Conservation (phyloP, 2,888 invertebrate species). For the Cheilosia urbana region DNA sequence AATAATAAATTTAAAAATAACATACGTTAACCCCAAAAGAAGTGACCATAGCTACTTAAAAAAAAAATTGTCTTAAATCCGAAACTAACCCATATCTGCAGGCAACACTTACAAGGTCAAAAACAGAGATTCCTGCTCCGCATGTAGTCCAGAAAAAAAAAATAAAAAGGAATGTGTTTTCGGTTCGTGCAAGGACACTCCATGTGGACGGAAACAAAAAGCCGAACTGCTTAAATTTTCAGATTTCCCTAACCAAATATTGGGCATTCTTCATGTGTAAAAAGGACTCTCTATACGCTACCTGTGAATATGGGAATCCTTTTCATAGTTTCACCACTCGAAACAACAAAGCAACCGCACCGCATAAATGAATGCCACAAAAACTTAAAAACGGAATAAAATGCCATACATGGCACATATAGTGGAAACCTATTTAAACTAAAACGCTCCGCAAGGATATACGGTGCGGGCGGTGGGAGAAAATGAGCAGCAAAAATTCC, state of each 20-base stretch:
- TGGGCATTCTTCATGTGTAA: conserved; percentile 33
- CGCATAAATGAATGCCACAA: conserved; percentile 71
- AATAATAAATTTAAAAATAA: no score
- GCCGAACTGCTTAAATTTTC: conserved; percentile 37
- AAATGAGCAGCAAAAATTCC: conserved; percentile 49
- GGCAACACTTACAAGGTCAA: conserved; percentile 32
- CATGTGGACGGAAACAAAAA: background rate
- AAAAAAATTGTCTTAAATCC: background rate
- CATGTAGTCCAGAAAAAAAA: background rate
- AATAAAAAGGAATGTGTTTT: background rate
- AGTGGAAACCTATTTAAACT: conserved; percentile 67
- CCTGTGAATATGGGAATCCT: conserved; percentile 37
- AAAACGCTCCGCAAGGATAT: conserved; percentile 25
- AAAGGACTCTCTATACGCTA: conserved; percentile 46
- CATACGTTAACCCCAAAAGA: background rate
- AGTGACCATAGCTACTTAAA: background rate
- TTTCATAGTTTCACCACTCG: conserved; percentile 65
- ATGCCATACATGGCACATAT: conserved; percentile 65
- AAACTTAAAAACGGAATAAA: conserved; percentile 73
- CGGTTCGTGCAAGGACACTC: conserved; percentile 17
- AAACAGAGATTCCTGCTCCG: conserved; percentile 18
- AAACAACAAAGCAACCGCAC: conserved; percentile 74
- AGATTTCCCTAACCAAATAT: conserved; percentile 54
- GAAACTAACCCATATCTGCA: background rate
- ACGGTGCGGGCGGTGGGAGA: conserved; percentile 1